Evolutionary conservation across 1,140 invertebrate genomes (phyloP), one percentile per base, ranked within the genome.

Genomic region (Temnothorax curvispinosus): DNA sequence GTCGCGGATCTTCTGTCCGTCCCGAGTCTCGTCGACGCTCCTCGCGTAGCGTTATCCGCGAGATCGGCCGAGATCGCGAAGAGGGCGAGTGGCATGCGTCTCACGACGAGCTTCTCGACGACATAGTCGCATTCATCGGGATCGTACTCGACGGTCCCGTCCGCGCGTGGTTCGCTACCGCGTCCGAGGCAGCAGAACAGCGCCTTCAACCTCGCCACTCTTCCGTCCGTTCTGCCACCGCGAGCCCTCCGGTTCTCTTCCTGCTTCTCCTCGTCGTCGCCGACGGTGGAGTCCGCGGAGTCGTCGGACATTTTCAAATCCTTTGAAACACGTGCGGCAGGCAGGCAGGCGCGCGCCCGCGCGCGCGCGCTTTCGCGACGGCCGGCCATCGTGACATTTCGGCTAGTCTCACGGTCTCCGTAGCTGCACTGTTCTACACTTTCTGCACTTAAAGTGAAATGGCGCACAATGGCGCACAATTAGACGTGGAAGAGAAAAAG

Each of bases 31-130:
- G 11, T 60, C 32, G 60, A 32, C 4, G 11, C 56, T 35, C 6
- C 35, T 32, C 4, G 62, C 13, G 21, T 0, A 1, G 18, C 9
- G 9, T 21, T 11, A 32, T 80, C 11, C 32, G 13, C 18, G n/a
- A 69, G 47, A 81, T 81, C 77, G 35, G 62, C 15, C 15, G 67
- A 11, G 27, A 86, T 69, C n/a, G 47, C 62, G 21, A 86, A 62
- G 0, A 86, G 35, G 15, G 71, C 21, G n/a, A 86, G 64, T 11
- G 88, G 88, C 21, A 88, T 76, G 4, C 82, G 87, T 27, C 80
- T 88, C 13, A 89, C 82, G 9, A 89, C 9, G 11, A 89, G 88
- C 60, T 89, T 89, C 41, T 89, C 88, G 44, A 89, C 71, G 2
- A 89, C 47, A 3, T 89, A 88, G 50, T 89, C 88, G 13, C 35